phyloP scores from a whole-genome alignment of 2,797 vertebrate species.

The Falco berigora region DNA sequence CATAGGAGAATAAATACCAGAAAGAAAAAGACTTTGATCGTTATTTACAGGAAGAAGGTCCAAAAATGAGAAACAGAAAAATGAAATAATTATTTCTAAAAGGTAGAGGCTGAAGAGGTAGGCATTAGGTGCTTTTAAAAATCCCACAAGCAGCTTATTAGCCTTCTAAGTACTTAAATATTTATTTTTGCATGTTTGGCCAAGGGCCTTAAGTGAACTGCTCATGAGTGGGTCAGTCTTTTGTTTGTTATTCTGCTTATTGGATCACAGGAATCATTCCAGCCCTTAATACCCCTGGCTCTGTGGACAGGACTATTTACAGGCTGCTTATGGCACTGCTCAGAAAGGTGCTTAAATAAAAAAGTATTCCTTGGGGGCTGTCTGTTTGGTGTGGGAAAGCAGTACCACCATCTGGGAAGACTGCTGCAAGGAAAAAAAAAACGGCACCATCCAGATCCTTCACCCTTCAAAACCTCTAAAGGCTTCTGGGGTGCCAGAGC shows the following conservation, averaged over 20 bases:
- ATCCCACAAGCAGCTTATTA: neutral
- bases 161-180: neutral
- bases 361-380: neutral
- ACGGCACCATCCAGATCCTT: neutral
- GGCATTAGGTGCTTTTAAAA: neutral
- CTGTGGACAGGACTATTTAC: neutral
- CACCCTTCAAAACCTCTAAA: neutral
- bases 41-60: neutral
- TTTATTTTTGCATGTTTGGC: fast-evolving
- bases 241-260: neutral
- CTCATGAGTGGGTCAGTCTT: neutral
- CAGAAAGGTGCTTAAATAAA: neutral
- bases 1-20: neutral
- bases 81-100: neutral
- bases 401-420: fast-evolving
- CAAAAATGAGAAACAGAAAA: neutral
- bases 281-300: neutral
- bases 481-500: neutral
- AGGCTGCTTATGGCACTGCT: neutral
- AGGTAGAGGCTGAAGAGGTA: neutral
- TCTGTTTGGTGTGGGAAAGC: neutral
- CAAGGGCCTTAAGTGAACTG: neutral
- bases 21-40: neutral
- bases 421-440: neutral
- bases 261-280: neutral